These are phyloP conservation scores for Bradynema listronoti DNA, from an alignment of 1,140 invertebrate genomes.

Conservation along the genomic window DNA sequence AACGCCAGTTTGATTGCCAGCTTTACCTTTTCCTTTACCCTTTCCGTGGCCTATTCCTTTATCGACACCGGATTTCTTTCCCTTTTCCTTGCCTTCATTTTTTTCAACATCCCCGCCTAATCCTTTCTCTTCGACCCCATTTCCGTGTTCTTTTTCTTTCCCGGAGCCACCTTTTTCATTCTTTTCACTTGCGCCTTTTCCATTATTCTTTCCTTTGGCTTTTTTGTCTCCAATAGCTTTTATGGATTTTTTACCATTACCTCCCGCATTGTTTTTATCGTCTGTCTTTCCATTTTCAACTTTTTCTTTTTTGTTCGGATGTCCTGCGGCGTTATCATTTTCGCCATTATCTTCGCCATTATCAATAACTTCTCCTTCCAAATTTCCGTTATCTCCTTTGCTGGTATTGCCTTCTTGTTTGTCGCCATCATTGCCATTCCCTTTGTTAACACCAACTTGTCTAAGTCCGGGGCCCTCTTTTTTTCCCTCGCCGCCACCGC, in stretches of 20 bases:
- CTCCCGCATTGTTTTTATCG: slow-evolving; percentile 1
- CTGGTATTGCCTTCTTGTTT: too few relatives aligned
- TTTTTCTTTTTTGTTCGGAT: not conserved
- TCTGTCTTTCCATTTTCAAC: not conserved
- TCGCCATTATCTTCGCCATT: slow-evolving; percentile 2
- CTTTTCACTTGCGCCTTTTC: slow-evolving; percentile 2
- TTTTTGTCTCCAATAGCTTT: not conserved
- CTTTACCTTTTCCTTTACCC: not conserved
- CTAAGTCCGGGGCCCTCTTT: too few relatives aligned
- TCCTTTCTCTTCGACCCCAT: too few relatives aligned
- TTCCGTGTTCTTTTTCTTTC: slow-evolving; percentile 5
- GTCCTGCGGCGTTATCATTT: slow-evolving; percentile 3
- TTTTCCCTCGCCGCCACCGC: too few relatives aligned
- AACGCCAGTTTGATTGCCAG: slow-evolving; percentile 1
- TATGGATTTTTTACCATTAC: not conserved
- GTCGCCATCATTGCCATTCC: too few relatives aligned
- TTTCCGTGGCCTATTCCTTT: slow-evolving; percentile 14
- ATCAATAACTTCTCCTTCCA: too few relatives aligned
- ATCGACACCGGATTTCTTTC: not conserved
- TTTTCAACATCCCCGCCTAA: not conserved
- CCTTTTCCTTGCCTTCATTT: slow-evolving; percentile 9
- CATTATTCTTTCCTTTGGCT: slow-evolving; percentile 5
- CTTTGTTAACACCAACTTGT: too few relatives aligned
- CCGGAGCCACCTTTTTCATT: not conserved
- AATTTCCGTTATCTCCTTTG: too few relatives aligned